Evolutionary conservation across 1,140 invertebrate species (phyloP), one percentile per base, ranked within the genome.

Genomic region (Teleogryllus occipitalis): DNA sequence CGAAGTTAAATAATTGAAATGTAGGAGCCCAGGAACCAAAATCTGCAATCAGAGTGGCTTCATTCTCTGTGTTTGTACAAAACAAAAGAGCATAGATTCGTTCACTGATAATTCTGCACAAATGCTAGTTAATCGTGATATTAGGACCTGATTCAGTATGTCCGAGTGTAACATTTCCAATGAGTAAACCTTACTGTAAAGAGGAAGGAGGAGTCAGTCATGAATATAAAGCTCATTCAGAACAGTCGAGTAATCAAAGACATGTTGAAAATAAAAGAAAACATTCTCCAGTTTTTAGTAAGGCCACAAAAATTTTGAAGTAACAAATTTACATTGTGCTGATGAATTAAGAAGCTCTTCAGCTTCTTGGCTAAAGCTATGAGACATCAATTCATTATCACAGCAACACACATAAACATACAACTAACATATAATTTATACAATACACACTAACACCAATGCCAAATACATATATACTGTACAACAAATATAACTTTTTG

Each of bases 131-230:
- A 65, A 65, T 65, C 18, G 54, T 65, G 54, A 65, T 65, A 65
- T 14, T 65, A 65, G 54, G 54, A 65, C 54, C 54, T 65, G 54
- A 65, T 65, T 18, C 54, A 65, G 54, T 65, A 65, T 65, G 54
- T 49, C 79, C 79, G 79, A 80, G 79, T 80, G 79, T 39, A 77
- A 72, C 79, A 80, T 80, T 80, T 80, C 79, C 79, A 80, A 80
- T 80, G 79, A 78, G 79, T 80, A 77, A 80, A 80, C 79, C 79
- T 80, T 80, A 80, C 79, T 77, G 49, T 80, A 80, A 80, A 80
- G 79, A 80, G 79, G 79, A 80, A 80, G 79, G 72, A 80, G 79
- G 79, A 72, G 76, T 77, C 46, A 80, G 48, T 75, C 48, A 79
- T 80, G 39, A 75, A 78, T 78, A 78, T 78, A 48, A 79, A 79